Percentiles rank a stretch among this genome's conserved stretches.
Evolutionary conservation across 2,888 invertebrate species (phyloP).

Genomic region (Ennomos erosarius): DNA sequence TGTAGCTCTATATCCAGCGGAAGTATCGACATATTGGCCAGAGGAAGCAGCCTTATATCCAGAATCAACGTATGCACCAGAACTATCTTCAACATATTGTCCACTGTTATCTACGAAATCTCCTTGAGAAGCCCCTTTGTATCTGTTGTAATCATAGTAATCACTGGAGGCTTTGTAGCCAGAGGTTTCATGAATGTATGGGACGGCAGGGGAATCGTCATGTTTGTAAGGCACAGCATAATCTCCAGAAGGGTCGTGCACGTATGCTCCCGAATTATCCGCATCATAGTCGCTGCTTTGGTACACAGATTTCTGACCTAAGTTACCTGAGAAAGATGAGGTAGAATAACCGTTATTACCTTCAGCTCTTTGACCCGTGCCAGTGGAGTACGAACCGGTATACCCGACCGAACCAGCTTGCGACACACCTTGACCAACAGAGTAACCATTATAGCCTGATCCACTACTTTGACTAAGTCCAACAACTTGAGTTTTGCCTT

Average conservation of each 20-base stretch:
- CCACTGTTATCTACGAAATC: slow-evolving; percentile 49
- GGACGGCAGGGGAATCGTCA: slow-evolving; percentile 63
- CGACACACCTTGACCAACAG: slow-evolving; percentile 6
- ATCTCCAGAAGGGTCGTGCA: slow-evolving; percentile 79
- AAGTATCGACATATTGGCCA: slow-evolving; percentile 40
- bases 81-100: slow-evolving; percentile 60
- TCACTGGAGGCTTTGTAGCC: slow-evolving; percentile 62
- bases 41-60: slow-evolving; percentile 41
- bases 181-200: slow-evolving; percentile 66
- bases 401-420: slow-evolving; percentile 6
- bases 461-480: slow-evolving; percentile 33
- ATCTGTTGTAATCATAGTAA: slow-evolving; percentile 54
- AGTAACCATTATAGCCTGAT: slow-evolving; percentile 32
- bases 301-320: slow-evolving; percentile 48
- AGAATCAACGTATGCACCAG: slow-evolving; percentile 55
- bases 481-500: slow-evolving; percentile 38
- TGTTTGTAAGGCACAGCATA: slow-evolving; percentile 75
- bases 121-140: slow-evolving; percentile 51
- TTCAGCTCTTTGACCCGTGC: slow-evolving; percentile 12
- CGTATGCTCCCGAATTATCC: slow-evolving; percentile 74
- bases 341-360: slow-evolving; percentile 37
- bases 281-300: slow-evolving; percentile 56
- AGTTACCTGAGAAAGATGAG: slow-evolving; percentile 33
- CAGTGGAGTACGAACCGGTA: slow-evolving; percentile 17
- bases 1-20: slow-evolving; percentile 12